A percentile compares a stretch with the other conserved stretches of the same genome.
Evolutionary conservation across 2,888 invertebrate species (phyloP).

Genomic region (Tryphoninae sp.): DNA sequence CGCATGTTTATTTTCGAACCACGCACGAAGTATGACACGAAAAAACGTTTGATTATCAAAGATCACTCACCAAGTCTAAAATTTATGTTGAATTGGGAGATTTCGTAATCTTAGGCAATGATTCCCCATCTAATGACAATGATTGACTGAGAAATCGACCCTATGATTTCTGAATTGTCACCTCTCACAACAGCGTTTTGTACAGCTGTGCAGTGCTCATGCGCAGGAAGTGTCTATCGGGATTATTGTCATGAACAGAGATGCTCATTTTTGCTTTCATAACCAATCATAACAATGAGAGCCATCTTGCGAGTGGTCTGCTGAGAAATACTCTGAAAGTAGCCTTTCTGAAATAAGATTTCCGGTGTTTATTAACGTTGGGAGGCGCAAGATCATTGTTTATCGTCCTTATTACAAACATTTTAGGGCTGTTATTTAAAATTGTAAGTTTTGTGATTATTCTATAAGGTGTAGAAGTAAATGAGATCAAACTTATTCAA

Average conservation of each 20-base stretch:
- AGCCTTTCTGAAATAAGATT: background rate
- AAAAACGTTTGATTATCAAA: background rate
- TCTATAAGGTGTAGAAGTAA: background rate
- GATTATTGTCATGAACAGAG: too few relatives aligned
- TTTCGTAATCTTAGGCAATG: conserved; percentile 30
- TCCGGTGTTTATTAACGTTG: background rate
- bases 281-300: too few relatives aligned
- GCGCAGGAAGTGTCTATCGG: background rate
- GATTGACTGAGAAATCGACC: conserved; percentile 35
- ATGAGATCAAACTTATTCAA: background rate
- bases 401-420: too few relatives aligned
- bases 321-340: background rate
- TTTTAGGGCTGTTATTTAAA: background rate
- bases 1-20: background rate
- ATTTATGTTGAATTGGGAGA: conserved; percentile 13
- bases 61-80: conserved; percentile 34
- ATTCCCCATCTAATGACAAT: conserved; percentile 45
- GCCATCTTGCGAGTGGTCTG: too few relatives aligned
- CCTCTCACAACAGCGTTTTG: background rate
- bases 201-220: background rate
- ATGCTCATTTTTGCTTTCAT: too few relatives aligned
- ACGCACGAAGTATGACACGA: background rate
- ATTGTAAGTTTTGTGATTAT: conserved; percentile 3
- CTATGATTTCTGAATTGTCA: conserved; percentile 53
- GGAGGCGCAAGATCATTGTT: too few relatives aligned